Base-by-base conservation (phyloP, 2,888 invertebrate genomes). In the Pollenia griseotomentosa region DNA sequence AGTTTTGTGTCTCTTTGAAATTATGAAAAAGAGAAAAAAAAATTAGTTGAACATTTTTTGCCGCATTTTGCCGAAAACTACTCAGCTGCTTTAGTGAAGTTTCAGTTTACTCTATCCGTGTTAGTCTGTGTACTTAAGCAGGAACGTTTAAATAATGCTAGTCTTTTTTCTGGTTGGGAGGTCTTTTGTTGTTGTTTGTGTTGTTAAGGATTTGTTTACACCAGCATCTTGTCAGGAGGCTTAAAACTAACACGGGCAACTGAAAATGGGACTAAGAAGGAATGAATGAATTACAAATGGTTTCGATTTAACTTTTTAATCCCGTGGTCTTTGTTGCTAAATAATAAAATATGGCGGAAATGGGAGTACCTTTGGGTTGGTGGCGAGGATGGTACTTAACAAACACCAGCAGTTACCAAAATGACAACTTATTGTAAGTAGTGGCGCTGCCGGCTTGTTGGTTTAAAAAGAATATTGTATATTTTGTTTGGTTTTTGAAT, bases 291-390 rank as follows among this genome's bases (percentile, higher is more conserved):
- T 55, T 48, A 78, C 71, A 83, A 83, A 78, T 73, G 78, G 57
- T 73, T 83, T 78, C 42, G 57, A 83, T 83, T 78, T 83, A 83
- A 83, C 83, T 78, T 83, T 73, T 51, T 73, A 83, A 83, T 65
- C 83, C 33, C 51, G 16, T 57, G 40, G 57, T 12, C n/a, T 70
- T 57, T 71, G 81, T 53, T 16, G 33, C 53, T 44, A 40, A 40
- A 68, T 14, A 70, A 59, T 33, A 40, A 79, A 79, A 59, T 53
- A 44, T 61, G 59, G 59, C 19, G 40, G 63, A 7, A 46, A 16
- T 14, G 44, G 1, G n/a, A 74, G 14, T 59, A 33, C 33, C 6
- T 33, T 33, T 33, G 33, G 33, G 33, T 33, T 33, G 33, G 65
- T 55, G 57, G 70, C 9, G 63, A 48, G 4, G 12, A 33, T 51